Evolutionary conservation across 2,797 vertebrate genomes (phyloP), one percentile per base, ranked within the genome.

Genomic region (Alca torda): DNA sequence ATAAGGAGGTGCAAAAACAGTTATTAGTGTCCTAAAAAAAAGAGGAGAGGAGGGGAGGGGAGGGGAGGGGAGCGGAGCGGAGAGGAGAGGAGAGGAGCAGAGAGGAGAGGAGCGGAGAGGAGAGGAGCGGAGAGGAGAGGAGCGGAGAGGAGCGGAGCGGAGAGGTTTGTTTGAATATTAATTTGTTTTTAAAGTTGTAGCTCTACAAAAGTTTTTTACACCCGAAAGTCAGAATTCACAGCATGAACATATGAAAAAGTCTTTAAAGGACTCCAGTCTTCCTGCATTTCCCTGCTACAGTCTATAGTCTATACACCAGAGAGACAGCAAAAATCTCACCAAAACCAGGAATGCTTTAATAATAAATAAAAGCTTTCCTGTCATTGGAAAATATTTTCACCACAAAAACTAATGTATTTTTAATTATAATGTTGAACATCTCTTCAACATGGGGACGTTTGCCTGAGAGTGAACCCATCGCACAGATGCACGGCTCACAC

Each of bases 361-460:
- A 96, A 93, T 87, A 88, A 94, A 90, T 94, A 89, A 96, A 95
- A 96, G 54, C 77, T 84, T 70, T 76, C 43, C 67, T 79, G 28
- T 74, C 67, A 87, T 0, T 88, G 84, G 76, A 75, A 96, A 94
- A 83, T 50, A 89, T 85, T 94, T 93, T 75, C 68, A 93, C 75
- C 84, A 87, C 81, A 74, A 83, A 50, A 84, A 82, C 50, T 33
- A 78, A 90, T 9, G 0, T 15, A 67, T 82, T 91, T 95, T 94
- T 63, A 76, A 84, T 84, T 84, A 54, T 16, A 73, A 74, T 13
- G 30, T 57, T 85, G 80, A 81, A 54, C 23, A 73, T 50, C 70
- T 70, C 77, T 79, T 81, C 80, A 53, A 16, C 31, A 45, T 11
- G 41, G 26, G 57, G 39, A 70, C 13, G 6, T 45, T 63, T 56